These are phyloP conservation scores for Hyposoter dolosus DNA, from an alignment of 2,888 invertebrate genomes.

Conservation along the genomic window DNA sequence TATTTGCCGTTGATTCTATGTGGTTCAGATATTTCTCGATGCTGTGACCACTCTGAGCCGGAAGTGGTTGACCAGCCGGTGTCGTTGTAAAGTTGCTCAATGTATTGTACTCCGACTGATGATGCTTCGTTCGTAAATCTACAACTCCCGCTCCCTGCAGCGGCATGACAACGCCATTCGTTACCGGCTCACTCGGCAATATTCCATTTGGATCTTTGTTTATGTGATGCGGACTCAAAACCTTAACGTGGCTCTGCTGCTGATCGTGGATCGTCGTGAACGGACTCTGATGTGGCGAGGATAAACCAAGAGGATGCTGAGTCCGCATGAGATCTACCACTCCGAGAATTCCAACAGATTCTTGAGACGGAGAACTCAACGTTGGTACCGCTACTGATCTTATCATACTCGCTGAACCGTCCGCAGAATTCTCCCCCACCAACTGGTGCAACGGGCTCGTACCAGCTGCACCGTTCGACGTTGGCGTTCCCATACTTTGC, in stretches of 20 bases:
- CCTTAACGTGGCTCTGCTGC: constrained; percentile 79
- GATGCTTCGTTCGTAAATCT: constrained; percentile 89
- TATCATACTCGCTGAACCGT: constrained; percentile 75
- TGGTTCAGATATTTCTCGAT: constrained; percentile 87
- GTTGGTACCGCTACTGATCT: constrained; percentile 75
- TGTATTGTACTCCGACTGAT: constrained; percentile 86
- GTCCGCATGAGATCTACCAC: constrained; percentile 85
- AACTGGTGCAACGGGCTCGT: constrained; percentile 80
- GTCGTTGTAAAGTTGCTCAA: constrained; percentile 85
- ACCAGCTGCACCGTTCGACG: constrained; percentile 76
- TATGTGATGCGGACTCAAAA: constrained; percentile 81
- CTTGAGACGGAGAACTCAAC: constrained; percentile 77
- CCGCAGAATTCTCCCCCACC: constrained; percentile 85
- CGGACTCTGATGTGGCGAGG: constrained; percentile 74
- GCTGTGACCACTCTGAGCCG: constrained; percentile 87
- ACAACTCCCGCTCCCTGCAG: constrained; percentile 85
- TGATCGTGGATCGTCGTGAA: constrained; percentile 77
- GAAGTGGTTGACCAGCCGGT: constrained; percentile 84
- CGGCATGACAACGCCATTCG: constrained; percentile 56
- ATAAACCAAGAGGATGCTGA: constrained; percentile 78
- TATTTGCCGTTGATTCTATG: constrained; percentile 82
- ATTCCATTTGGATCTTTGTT: constrained; percentile 80
- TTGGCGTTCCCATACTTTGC: constrained; percentile 80
- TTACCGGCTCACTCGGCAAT: constrained; percentile 74
- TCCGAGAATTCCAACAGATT: constrained; percentile 78